Base-by-base conservation (phyloP, 2,113 vertebrate species). In the Cathartes aura region DNA sequence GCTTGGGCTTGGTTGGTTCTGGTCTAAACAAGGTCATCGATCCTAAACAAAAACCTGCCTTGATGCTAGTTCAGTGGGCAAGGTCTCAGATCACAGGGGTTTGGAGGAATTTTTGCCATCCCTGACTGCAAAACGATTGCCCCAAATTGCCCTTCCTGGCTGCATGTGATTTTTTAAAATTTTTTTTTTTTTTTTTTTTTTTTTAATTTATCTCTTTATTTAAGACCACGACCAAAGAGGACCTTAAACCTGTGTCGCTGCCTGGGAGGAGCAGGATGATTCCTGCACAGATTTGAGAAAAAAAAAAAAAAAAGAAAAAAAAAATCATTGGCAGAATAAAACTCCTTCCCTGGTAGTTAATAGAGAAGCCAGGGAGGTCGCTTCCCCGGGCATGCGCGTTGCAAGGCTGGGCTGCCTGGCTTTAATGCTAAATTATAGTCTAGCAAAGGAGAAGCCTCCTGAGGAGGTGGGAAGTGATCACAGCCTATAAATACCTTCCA, bases 401-500 rank as follows among this genome's bases (percentile, higher is more conserved):
- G 12, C 52, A 20, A 29, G 27, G 58, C 58, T 62, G 88, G 45
- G 70, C 63, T 96, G 95, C 56, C 76, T 14, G 22, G 23, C 45
- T 82, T 72, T 52, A 34, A 32, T 53, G 75, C 58, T 97, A 63
- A 95, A 91, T 95, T 94, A 67, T 15, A 81, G 38, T 38, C 89
- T 52, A 76, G 90, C 56, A 53, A 93, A 93, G 56, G 32, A 90
- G 66, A 93, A 64, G 30, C 87, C 94, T 96, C 83, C 70, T 50
- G 91, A 84, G 89, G 86, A 94, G 94, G 78, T 80, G 53, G 29
- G 85, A 63, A 59, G 66, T 24, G 81, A 87, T 91, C 92, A 66
- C 52, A 90, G 14, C 59, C 92, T 96, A 71, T 93, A 93, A 96
- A 96, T 95, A 90, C 75, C 82, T 97, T 70, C 58, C 58, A 90